Evolutionary conservation across 37 sponge, comb jelly and placozoan genomes (phyloP).

Genomic region (Aplysina aerophoba): DNA sequence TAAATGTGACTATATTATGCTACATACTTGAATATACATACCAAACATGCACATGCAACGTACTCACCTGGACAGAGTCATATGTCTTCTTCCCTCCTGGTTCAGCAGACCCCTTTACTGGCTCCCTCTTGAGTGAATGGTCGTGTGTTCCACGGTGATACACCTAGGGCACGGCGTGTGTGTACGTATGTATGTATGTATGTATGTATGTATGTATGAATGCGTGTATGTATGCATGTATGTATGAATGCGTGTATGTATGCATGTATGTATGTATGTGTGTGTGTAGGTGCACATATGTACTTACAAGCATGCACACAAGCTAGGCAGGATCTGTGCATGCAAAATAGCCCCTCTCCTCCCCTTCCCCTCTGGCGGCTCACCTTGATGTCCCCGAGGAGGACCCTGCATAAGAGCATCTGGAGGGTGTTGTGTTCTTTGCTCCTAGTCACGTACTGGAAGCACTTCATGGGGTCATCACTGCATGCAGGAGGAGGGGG

Average conservation of each 20-base stretch:
- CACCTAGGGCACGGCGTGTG: slow-evolving; percentile 30
- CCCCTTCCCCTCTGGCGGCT: not conserved
- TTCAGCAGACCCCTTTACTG: slow-evolving; percentile 35
- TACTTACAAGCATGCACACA: not conserved
- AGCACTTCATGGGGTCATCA: slow-evolving; percentile 78
- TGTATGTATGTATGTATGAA: not conserved
- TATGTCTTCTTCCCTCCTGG: slow-evolving; percentile 59
- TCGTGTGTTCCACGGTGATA: slow-evolving; percentile 56
- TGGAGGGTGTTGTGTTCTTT: not conserved
- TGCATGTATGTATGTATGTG: not conserved
- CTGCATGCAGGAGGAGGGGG: slow-evolving; percentile 23
- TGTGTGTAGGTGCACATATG: not conserved
- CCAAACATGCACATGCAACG: not conserved
- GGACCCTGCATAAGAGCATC: slow-evolving; percentile 73
- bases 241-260: too few relatives aligned
- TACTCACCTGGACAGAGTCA: slow-evolving; percentile 75
- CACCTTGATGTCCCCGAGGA: slow-evolving; percentile 82
- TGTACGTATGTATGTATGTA: not conserved
- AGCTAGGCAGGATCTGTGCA: too few relatives aligned
- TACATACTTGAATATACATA: not conserved
- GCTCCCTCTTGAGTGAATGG: slow-evolving; percentile 55
- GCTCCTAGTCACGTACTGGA: slow-evolving; percentile 44
- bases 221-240: not conserved
- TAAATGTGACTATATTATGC: not conserved
- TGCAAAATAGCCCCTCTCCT: not conserved